Evolutionary conservation across 2,797 vertebrate species (phyloP), one percentile per base, ranked within the genome.

Genomic region (Macroramphosus scolopax): DNA sequence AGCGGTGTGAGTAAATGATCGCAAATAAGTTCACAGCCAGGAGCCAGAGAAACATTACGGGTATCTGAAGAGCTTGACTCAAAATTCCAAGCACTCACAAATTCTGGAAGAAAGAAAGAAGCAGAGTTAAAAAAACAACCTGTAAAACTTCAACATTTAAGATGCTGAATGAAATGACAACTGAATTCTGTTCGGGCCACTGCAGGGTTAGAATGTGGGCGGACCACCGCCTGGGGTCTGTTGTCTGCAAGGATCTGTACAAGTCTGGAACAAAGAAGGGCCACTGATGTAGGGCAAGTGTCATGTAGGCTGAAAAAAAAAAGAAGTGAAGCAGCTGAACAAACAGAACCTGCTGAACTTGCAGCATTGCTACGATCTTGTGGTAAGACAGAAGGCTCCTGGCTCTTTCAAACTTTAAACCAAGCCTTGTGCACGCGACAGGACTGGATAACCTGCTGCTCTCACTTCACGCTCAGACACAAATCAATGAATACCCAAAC

Each of bases 31-130:
- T 42, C 60, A 72, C 57, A 82, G 63, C 53, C 51, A 67, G 68
- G 51, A 83, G 77, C 61, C 63, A 71, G 60, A 79, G 50, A 72
- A 49, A 88, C 73, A 81, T 91, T 90, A 92, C 89, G 68, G 80
- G 69, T 41, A 48, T 85, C 83, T 83, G 86, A 31, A 75, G 89
- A 80, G 72, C 82, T 76, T 47, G 82, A 83, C 66, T 81, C 82
- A 86, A 73, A 72, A 78, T 80, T 65, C 63, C 78, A 66, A 85
- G 68, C 71, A 62, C 74, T 91, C 88, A 77, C 80, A 87, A 84
- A 91, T 89, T 91, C 89, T 92, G 87, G 33, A 87, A 90, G 49
- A 85, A 81, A n/a, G n/a, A n/a, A 87, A 87, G 64, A 88, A 81
- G 74, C 44, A 91, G 9, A 86, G 81, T 79, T 85, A 85, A 45